Evolutionary conservation across 2,888 invertebrate genomes (phyloP).

Genomic region (Eupithecia subfuscata): DNA sequence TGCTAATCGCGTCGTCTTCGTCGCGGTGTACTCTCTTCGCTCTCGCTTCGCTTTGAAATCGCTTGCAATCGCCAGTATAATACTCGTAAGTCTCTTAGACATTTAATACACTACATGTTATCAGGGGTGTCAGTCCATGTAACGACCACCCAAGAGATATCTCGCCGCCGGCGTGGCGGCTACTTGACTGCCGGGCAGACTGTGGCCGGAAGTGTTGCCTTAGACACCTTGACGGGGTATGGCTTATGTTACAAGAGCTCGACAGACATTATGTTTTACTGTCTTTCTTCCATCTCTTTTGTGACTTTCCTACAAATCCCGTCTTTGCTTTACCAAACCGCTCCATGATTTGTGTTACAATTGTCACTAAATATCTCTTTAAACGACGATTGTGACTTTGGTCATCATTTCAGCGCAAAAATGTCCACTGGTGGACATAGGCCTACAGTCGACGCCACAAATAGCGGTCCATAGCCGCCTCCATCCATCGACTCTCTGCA

Average conservation of each 20-base stretch:
- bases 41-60: no score
- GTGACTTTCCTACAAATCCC: neutral
- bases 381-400: neutral
- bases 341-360: neutral
- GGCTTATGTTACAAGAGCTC: slow-evolving; percentile 41
- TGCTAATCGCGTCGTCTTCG: no score
- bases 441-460: no score
- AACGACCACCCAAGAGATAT: slow-evolving; percentile 54
- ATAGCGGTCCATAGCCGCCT: neutral
- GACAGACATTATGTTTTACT: neutral
- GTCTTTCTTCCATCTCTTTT: neutral
- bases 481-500: neutral
- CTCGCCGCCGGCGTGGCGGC: slow-evolving; percentile 48
- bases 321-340: neutral
- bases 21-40: no score
- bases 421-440: no score
- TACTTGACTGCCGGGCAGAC: slow-evolving; percentile 31
- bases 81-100: no score
- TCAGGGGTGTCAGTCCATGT: slow-evolving; percentile 58
- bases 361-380: neutral
- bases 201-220: slow-evolving; percentile 62
- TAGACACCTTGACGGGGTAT: slow-evolving; percentile 56
- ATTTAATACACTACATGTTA: neutral
- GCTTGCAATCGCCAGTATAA: no score
- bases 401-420: neutral